Evolutionary conservation across 2,888 invertebrate species (phyloP).

Genomic region (Plagiodera versicolora): DNA sequence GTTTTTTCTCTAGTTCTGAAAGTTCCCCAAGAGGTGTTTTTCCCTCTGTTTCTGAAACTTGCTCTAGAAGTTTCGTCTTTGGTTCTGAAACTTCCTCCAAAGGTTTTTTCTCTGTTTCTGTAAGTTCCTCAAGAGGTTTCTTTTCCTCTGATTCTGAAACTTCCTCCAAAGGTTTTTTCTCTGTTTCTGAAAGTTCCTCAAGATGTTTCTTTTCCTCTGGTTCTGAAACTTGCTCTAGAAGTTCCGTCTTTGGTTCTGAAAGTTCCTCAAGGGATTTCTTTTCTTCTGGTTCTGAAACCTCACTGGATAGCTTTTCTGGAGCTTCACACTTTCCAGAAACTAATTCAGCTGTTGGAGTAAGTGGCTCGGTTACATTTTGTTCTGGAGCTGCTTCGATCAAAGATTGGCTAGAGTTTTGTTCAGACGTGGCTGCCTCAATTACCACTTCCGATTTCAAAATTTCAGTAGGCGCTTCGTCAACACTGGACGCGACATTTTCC

Average conservation of each 20-base stretch:
- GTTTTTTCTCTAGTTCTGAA: too few relatives aligned
- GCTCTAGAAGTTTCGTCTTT: too few relatives aligned
- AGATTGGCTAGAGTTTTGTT: not conserved
- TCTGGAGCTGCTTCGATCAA: not conserved
- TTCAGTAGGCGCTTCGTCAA: not conserved
- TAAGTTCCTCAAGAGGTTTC: not conserved
- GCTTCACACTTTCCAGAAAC: not conserved
- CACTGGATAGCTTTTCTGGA: not conserved
- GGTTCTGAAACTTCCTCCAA: too few relatives aligned
- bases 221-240: too few relatives aligned
- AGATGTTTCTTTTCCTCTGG: too few relatives aligned
- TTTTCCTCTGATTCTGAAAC: not conserved
- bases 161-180: too few relatives aligned
- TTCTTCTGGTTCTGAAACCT: not conserved
- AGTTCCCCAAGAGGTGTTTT: too few relatives aligned
- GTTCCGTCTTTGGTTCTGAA: too few relatives aligned
- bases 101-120: not conserved
- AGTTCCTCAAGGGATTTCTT: too few relatives aligned
- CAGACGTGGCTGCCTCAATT: not conserved
- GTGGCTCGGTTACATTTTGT: not conserved
- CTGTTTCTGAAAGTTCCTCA: too few relatives aligned
- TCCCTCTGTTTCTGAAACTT: not conserved
- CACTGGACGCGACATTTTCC: not conserved
- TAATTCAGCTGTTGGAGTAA: not conserved
- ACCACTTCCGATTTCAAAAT: too few relatives aligned